Evolutionary conservation across 2,888 invertebrate species (phyloP), one percentile per base, ranked within the genome.

Genomic region (Gnatocerus cornutus): DNA sequence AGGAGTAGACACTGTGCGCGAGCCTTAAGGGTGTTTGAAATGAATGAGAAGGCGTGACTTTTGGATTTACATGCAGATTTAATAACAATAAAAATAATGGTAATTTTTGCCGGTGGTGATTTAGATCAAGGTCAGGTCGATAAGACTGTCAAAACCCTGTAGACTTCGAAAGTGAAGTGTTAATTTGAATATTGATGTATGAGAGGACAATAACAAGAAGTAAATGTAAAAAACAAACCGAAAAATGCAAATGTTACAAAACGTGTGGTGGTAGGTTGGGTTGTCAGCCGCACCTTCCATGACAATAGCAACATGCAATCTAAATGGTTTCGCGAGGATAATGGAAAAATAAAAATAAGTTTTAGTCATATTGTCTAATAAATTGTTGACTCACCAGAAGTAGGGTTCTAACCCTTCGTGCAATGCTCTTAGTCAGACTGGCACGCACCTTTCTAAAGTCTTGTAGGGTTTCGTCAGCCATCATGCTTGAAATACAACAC

Each of bases 301-400:
- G 21, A 64, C 58, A 69, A 69, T 70, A 43, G 66, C 65, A 66
- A 66, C 70, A 70, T 70, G 70, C 66, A 67, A 70, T 62, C 59
- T 71, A 71, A 71, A 68, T 71, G 50, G 61, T 64, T 71, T 71
- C 29, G 67, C 71, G 58, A 71, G 67, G 71, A 59, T 68, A 71
- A 71, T 68, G 48, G 48, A 63, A 63, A 39, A 71, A 71, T 68
- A 71, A 62, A 69, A 69, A 69, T 64, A 69, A 71, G 68, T 67
- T 70, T 63, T 71, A 71, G 71, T 71, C 71, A 71, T 71, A 75
- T 74, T 73, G 72, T 71, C 74, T 75, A 74, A 68, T 76, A 75
- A 73, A 74, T 68, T 73, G 73, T 74, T 77, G 77, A 77, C 77
- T 77, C 77, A 77, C 77, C 77, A 68, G 71, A 62, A 69, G 68